Conservation (phyloP, 2,888 invertebrate species). For the Aelia acuminata region DNA sequence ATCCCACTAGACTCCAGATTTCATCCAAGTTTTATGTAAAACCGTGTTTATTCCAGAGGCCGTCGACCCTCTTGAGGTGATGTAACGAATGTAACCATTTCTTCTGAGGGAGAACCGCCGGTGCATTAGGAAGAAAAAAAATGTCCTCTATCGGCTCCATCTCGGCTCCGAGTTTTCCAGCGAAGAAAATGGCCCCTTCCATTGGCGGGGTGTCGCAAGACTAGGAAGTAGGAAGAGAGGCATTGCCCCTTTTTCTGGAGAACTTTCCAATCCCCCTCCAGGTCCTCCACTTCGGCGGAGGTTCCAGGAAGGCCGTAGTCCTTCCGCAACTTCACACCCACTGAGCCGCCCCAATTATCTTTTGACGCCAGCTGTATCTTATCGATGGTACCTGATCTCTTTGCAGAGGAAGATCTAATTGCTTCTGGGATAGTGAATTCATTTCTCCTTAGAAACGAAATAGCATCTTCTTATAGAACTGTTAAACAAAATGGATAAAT, state of each 20-base stretch:
- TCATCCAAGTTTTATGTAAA: not conserved
- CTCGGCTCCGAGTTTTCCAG: not conserved
- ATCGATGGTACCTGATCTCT: not conserved
- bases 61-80: not conserved
- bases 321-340: slow-evolving; percentile 16
- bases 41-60: slow-evolving; percentile 3
- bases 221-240: slow-evolving; percentile 41
- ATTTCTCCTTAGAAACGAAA: too few relatives aligned
- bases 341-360: not conserved
- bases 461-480: too few relatives aligned
- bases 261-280: slow-evolving; percentile 46
- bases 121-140: not conserved
- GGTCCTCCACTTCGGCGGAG: slow-evolving; percentile 13
- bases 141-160: not conserved
- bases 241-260: slow-evolving; percentile 41
- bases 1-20: not conserved
- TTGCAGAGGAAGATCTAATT: not conserved
- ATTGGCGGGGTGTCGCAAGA: slow-evolving; percentile 7
- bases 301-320: slow-evolving; percentile 15
- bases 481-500: too few relatives aligned
- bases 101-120: not conserved
- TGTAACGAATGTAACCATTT: slow-evolving; percentile 25
- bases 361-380: not conserved
- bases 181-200: not conserved
- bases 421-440: not conserved